Conservation (phyloP, 1,140 invertebrate genomes). For the Reticulitermes speratus region DNA sequence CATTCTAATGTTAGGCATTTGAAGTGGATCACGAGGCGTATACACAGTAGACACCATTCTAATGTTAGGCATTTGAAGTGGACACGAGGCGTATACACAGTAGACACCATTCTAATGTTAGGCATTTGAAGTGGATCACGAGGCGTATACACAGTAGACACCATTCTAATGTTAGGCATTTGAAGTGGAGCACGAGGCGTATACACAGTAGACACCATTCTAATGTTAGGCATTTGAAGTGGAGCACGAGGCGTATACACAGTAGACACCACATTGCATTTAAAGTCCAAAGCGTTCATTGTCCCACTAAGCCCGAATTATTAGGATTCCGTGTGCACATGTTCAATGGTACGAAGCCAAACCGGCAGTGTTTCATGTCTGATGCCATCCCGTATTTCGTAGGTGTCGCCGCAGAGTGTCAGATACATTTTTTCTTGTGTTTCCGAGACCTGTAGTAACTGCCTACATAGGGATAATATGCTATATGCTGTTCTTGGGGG, state of each 20-base stretch:
- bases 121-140: neutral
- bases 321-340: neutral
- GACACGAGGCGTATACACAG: neutral
- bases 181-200: neutral
- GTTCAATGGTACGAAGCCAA: neutral
- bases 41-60: neutral
- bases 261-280: neutral
- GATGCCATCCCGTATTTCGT: neutral
- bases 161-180: too few relatives aligned
- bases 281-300: neutral
- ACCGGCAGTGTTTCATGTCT: neutral
- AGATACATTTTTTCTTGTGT: neutral
- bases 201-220: neutral
- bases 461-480: slow-evolving; percentile 4
- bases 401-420: neutral
- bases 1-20: too few relatives aligned
- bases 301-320: neutral
- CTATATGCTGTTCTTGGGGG: neutral
- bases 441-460: neutral
- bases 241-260: neutral
- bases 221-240: too few relatives aligned
- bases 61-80: too few relatives aligned
- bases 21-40: neutral
- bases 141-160: neutral
- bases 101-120: too few relatives aligned